These are phyloP conservation scores for Boulengerochromis microlepis DNA, from an alignment of 2,113 vertebrate species.

Conservation along the genomic window DNA sequence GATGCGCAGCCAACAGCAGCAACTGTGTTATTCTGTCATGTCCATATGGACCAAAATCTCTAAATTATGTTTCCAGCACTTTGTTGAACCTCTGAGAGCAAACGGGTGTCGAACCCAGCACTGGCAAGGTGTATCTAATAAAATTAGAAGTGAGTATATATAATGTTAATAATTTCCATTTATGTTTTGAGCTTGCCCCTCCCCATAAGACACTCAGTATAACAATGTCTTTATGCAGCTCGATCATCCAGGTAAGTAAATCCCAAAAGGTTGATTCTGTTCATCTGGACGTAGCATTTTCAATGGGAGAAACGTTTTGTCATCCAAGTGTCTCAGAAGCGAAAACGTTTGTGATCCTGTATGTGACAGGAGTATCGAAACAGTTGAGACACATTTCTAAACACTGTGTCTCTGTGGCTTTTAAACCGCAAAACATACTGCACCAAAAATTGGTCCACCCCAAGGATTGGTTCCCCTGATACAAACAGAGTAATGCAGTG, in stretches of 20 bases:
- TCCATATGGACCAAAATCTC: not conserved
- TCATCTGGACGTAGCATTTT: not conserved
- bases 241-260: not conserved
- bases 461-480: not conserved
- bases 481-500: not conserved
- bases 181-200: not conserved
- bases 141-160: not conserved
- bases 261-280: not conserved
- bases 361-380: not conserved
- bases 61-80: not conserved
- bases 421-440: not conserved
- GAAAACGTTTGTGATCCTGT: not conserved
- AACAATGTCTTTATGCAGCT: not conserved
- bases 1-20: not conserved
- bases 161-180: not conserved
- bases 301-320: not conserved
- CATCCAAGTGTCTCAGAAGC: not conserved
- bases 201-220: not conserved
- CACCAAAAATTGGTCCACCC: not conserved
- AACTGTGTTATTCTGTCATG: not conserved
- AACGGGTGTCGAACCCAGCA: not conserved
- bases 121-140: no score
- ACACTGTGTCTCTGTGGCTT: not conserved
- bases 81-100: not conserved
- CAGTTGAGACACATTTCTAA: not conserved